These are phyloP conservation scores for Drosophila prosaltans DNA, from an alignment of 1,140 invertebrate species.

Conservation along the genomic window DNA sequence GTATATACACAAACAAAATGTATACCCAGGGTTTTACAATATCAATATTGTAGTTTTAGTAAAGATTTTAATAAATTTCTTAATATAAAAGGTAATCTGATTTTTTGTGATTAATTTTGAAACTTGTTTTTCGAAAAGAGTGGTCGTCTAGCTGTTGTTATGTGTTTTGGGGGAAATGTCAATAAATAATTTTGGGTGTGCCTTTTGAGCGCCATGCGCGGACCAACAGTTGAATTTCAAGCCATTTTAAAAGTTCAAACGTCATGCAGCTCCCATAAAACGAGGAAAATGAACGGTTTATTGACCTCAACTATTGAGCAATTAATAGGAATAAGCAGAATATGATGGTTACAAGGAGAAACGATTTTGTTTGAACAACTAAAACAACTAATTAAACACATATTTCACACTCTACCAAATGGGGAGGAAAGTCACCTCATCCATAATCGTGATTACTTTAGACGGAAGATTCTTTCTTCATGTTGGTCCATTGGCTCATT, in stretches of 20 bases:
- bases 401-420: conserved; percentile 35
- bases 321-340: conserved; percentile 33
- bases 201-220: neutral
- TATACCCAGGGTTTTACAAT: too few species aligned
- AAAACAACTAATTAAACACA: conserved; percentile 29
- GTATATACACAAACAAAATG: too few species aligned
- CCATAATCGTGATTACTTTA: conserved; percentile 44
- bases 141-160: neutral
- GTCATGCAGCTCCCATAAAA: neutral
- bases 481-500: conserved; percentile 21
- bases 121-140: neutral
- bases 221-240: conserved; percentile 1
- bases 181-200: conserved; percentile 39
- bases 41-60: too few species aligned
- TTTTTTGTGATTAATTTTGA: neutral
- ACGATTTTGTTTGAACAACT: conserved; percentile 43
- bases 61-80: too few species aligned
- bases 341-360: neutral
- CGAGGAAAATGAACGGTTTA: conserved; percentile 29
- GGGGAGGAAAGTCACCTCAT: conserved; percentile 34
- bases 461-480: conserved; percentile 43
- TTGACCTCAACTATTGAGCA: conserved; percentile 58
- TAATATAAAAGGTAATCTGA: neutral
- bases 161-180: neutral
- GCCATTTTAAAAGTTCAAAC: conserved; percentile 38